Evolutionary conservation across 2,113 vertebrate genomes (phyloP), one percentile per base, ranked within the genome.

Genomic region (Canis aureus): DNA sequence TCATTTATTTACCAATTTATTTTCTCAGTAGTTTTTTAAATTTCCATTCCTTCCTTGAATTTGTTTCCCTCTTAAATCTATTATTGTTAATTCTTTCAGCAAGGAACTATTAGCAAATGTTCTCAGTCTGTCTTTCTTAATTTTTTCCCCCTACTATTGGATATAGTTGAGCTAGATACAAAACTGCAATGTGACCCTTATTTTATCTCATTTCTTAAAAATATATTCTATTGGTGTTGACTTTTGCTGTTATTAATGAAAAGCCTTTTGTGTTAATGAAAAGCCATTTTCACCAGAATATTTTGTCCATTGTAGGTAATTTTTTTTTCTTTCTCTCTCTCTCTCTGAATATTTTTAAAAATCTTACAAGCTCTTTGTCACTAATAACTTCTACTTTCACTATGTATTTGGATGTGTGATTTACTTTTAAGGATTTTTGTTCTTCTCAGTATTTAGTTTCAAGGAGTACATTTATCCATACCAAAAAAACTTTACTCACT

Each of bases 261-360:
- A 92, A 64, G 0, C 0, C 1, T 74, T 53, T 91, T 53, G 43
- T 43, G 43, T 43, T 43, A 7, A 43, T 43, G 43, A 43, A 43
- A 93, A 64, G 0, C 1, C 1, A 67, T 43, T 91, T 66, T 49
- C 4, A 22, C 6, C n/a, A 1, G 19, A 53, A 32, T 66, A 82
- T 53, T 79, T 53, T 17, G 6, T 71, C 3, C 8, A 55, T 55
- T 69, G 0, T 79, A 53, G 1, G 13, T 88, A 32, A 23, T 20
- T 12, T 69, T 74, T 74, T 3, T 73, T 13, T 32, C 8, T 69
- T 5, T 64, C 20, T 29, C 6, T 15, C 2, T 35, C 7, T 59
- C 51, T 82, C 12, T 59, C 51, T 82, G 11, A 7, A 81, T 81
- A 79, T 57, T 91, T 94, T 82, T 27, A 74, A 96, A 96, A 32